Evolutionary conservation across 2,888 invertebrate genomes (phyloP).

Genomic region (Thalpophila matura): DNA sequence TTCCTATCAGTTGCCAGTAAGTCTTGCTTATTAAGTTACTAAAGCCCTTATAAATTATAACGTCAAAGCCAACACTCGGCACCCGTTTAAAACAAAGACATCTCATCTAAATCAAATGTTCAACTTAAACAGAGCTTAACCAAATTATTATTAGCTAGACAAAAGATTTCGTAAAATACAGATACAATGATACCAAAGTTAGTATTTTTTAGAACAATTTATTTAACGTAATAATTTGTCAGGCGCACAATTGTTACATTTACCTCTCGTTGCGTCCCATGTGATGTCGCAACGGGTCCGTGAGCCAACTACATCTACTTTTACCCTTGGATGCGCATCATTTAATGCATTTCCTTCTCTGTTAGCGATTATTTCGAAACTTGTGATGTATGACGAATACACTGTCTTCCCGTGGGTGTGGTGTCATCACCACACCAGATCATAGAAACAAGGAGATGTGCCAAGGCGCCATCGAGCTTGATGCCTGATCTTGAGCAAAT

Average conservation of each 20-base stretch:
- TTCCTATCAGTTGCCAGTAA: neutral
- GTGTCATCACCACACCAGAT: no score
- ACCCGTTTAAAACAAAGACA: neutral
- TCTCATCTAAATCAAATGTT: slow-evolving; percentile 2
- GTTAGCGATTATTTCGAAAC: slow-evolving; percentile 37
- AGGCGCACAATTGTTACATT: slow-evolving; percentile 32
- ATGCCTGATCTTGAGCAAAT: no score
- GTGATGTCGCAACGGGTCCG: slow-evolving; percentile 26
- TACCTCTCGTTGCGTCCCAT: slow-evolving; percentile 9
- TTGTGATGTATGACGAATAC: slow-evolving; percentile 21
- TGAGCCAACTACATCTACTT: slow-evolving; percentile 47
- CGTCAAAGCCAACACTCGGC: neutral
- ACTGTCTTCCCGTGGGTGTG: neutral
- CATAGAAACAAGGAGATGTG: no score
- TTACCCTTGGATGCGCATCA: slow-evolving; percentile 26
- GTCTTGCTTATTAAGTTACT: neutral
- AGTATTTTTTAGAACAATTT: no score
- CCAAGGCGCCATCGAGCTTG: no score
- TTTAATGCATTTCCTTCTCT: slow-evolving; percentile 38
- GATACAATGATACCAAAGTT: no score
- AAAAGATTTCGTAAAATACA: slow-evolving; percentile 15
- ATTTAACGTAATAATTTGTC: slow-evolving; percentile 43
- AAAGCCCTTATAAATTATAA: no score
- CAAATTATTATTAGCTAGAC: slow-evolving; percentile 10
- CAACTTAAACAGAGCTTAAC: neutral